Percentiles rank a stretch among this genome's conserved stretches.
Conservation (phyloP, 2,797 vertebrate species). For the Micropoecilia bifurca region DNA sequence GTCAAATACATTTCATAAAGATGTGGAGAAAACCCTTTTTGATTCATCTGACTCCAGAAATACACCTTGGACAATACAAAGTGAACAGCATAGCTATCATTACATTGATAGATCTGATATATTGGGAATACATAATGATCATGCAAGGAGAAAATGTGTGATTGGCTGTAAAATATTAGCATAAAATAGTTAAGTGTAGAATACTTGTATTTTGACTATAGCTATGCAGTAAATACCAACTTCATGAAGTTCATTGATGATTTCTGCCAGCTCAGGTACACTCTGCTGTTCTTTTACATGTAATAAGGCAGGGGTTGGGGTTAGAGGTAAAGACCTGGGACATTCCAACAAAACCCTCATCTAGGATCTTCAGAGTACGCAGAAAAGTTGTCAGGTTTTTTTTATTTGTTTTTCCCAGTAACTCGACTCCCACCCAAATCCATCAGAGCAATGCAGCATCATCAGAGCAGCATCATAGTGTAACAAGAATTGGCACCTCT, state of each 20-base stretch:
- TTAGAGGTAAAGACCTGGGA: conserved; percentile 45
- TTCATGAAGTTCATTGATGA: conserved; percentile 47
- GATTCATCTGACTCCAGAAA: conserved; percentile 78
- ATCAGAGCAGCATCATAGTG: conserved; percentile 64
- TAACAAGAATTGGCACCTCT: conserved; percentile 53
- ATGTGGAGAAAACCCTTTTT: conserved; percentile 47
- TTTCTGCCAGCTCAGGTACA: conserved; percentile 65
- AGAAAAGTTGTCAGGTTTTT: conserved; percentile 39
- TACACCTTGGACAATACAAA: conserved; percentile 71
- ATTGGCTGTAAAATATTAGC: conserved; percentile 51
- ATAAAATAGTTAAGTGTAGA: conserved; percentile 52
- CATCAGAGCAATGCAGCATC: conserved; percentile 54
- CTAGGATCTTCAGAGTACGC: conserved; percentile 38
- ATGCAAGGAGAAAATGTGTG: conserved; percentile 68
- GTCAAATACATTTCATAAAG: conserved; percentile 10
- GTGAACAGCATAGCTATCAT: conserved; percentile 65
- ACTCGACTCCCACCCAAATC: conserved; percentile 30
- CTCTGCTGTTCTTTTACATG: conserved; percentile 66
- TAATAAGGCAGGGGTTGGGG: conserved; percentile 65
- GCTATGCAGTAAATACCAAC: conserved; percentile 57
- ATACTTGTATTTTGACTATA: conserved; percentile 51
- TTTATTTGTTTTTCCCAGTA: conserved; percentile 22
- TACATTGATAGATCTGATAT: conserved; percentile 71
- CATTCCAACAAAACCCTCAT: conserved; percentile 40
- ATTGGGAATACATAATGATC: conserved; percentile 70